phyloP scores from a whole-genome alignment of 2,113 vertebrate species.

The Mugil cephalus region DNA sequence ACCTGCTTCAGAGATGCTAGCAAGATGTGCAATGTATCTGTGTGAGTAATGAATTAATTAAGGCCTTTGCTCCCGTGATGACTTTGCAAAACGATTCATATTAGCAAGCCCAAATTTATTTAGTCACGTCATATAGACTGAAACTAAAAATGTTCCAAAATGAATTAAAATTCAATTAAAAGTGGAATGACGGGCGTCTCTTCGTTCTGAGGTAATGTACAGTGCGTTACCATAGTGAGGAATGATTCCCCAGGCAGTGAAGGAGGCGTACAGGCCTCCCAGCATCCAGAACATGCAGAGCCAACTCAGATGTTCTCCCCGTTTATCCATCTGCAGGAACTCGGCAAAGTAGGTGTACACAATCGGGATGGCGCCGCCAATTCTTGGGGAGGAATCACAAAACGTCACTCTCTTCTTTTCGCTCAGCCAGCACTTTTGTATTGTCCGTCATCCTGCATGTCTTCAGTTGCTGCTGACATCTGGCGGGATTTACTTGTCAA shows the following conservation, averaged over 20 bases:
- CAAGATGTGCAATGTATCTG: not conserved
- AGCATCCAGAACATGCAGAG: conserved; percentile 91
- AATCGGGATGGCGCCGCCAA: conserved; percentile 94
- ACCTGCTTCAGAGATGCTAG: not conserved
- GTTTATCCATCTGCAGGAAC: conserved; percentile 96
- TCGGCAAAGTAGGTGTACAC: conserved; percentile 98
- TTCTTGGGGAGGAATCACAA: conserved; percentile 79
- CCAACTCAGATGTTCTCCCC: conserved; percentile 98
- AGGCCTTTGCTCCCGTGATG: not conserved
- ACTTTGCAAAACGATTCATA: not conserved
- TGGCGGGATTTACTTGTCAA: not conserved
- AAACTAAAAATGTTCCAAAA: not conserved
- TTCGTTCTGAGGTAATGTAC: not conserved
- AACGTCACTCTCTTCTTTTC: not conserved
- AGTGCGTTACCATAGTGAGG: conserved; percentile 93
- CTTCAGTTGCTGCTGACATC: too few species aligned
- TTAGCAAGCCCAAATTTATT: conserved; percentile 3
- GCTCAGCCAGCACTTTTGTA: not conserved
- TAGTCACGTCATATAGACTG: not conserved
- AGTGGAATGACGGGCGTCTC: not conserved
- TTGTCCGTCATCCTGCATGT: not conserved
- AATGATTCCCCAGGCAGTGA: conserved; percentile 97
- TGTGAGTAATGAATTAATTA: conserved; percentile 11
- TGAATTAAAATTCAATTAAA: conserved; percentile 9
- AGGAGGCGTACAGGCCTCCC: conserved; percentile 95